Evolutionary conservation across 2,797 vertebrate species (phyloP).

Genomic region (Pristis pectinata): DNA sequence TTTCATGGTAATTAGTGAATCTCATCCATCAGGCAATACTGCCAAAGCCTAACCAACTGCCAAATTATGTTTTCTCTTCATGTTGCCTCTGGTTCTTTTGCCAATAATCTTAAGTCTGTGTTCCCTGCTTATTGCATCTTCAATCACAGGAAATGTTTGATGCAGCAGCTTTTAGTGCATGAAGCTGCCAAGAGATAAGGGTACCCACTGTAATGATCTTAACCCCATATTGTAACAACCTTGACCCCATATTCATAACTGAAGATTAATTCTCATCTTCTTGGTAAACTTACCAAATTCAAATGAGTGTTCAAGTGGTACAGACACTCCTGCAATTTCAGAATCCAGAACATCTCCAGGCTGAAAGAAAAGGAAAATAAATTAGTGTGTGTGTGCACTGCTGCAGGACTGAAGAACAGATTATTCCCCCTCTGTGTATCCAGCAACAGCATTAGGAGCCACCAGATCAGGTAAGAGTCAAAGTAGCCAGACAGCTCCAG

Average conservation of each 20-base stretch:
- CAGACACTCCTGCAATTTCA: constrained; percentile 66
- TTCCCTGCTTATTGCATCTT: background rate
- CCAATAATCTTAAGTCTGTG: background rate
- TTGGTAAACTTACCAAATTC: constrained; percentile 68
- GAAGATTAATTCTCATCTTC: background rate
- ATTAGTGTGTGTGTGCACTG: background rate
- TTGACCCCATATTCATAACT: background rate
- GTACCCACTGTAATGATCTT: background rate
- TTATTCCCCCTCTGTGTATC: background rate
- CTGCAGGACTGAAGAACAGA: background rate
- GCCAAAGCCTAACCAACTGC: background rate
- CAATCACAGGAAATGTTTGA: background rate
- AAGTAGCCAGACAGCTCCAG: no score
- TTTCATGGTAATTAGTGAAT: background rate
- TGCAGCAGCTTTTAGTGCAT: background rate
- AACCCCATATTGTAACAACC: background rate
- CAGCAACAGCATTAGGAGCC: background rate
- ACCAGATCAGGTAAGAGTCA: no score
- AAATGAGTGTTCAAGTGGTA: constrained; percentile 81
- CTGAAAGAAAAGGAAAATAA: constrained; percentile 52
- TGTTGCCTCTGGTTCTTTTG: background rate
- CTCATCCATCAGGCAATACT: background rate
- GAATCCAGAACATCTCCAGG: constrained; percentile 61
- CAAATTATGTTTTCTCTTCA: background rate
- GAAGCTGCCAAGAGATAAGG: background rate